These are phyloP conservation scores for Prolemur simus DNA, from an alignment of 2,113 vertebrate genomes.

Conservation along the genomic window DNA sequence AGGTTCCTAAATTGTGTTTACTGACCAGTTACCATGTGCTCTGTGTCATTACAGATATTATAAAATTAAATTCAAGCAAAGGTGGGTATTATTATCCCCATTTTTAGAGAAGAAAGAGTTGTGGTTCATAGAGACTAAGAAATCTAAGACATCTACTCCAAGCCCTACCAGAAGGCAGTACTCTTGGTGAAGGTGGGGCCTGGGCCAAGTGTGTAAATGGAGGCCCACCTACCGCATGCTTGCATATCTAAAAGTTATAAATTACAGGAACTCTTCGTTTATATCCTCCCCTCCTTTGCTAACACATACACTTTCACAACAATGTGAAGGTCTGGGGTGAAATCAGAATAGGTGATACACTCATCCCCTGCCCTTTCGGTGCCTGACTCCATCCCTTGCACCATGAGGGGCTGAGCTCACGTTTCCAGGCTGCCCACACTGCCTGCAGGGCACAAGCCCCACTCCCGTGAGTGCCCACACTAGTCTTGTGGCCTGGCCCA, in stretches of 20 bases:
- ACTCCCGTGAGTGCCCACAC: no score
- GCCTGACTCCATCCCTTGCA: fast-evolving
- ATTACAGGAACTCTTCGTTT: background rate
- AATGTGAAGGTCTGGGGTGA: background rate
- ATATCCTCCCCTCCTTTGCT: background rate
- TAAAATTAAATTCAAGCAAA: background rate
- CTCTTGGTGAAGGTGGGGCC: background rate
- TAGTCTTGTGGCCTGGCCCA: background rate
- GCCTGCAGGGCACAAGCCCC: no score
- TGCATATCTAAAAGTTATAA: background rate
- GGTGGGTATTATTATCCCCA: background rate
- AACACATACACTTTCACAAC: background rate
- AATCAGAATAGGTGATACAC: background rate
- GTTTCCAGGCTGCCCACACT: background rate
- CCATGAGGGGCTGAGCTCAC: fast-evolving
- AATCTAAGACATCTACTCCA: background rate
- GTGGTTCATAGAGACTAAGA: background rate
- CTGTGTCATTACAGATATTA: background rate
- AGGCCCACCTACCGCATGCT: no score
- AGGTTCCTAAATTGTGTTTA: background rate
- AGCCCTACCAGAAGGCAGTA: background rate
- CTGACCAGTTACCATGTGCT: background rate
- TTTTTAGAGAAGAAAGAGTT: background rate
- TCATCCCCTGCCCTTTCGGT: background rate
- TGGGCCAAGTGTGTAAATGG: background rate